Percentiles rank a stretch among this genome's conserved stretches.
Conservation (phyloP, 2,797 vertebrate genomes). For the Odontamblyopus lacepedii region DNA sequence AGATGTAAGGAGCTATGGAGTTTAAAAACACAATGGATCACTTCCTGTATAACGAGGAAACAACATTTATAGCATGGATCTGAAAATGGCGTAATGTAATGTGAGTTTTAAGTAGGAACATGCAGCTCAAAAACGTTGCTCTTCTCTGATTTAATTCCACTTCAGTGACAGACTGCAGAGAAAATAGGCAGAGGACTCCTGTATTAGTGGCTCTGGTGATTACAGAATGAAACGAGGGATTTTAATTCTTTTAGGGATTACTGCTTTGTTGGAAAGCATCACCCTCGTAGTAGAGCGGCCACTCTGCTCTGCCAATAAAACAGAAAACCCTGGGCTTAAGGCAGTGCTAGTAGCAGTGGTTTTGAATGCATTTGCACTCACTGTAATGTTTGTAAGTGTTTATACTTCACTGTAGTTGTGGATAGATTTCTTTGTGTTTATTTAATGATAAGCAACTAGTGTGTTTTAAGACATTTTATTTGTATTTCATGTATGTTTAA, state of each 20-base stretch:
- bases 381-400: slow-evolving; percentile 18
- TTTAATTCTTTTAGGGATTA: slow-evolving; percentile 68
- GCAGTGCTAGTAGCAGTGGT: slow-evolving; percentile 25
- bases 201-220: slow-evolving; percentile 49
- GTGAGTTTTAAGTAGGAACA: too few species aligned
- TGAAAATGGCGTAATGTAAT: too few species aligned
- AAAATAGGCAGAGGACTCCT: slow-evolving; percentile 12
- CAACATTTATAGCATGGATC: too few species aligned
- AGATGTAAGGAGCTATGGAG: too few species aligned
- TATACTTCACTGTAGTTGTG: too few species aligned
- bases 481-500: too few species aligned
- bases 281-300: slow-evolving; percentile 44
- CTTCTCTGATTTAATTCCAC: too few species aligned
- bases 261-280: slow-evolving; percentile 62
- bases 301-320: slow-evolving; percentile 47
- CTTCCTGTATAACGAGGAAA: too few species aligned
- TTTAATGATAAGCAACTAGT: background rate
- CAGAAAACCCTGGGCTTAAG: slow-evolving; percentile 34
- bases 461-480: too few species aligned
- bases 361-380: slow-evolving; percentile 6
- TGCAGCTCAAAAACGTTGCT: too few species aligned
- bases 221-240: slow-evolving; percentile 63
- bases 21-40: too few species aligned
- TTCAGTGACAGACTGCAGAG: background rate
- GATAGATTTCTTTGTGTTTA: slow-evolving; percentile 8